Evolutionary conservation across 2,113 vertebrate genomes (phyloP), one percentile per base, ranked within the genome.

Genomic region (Mormoops blainvillei): DNA sequence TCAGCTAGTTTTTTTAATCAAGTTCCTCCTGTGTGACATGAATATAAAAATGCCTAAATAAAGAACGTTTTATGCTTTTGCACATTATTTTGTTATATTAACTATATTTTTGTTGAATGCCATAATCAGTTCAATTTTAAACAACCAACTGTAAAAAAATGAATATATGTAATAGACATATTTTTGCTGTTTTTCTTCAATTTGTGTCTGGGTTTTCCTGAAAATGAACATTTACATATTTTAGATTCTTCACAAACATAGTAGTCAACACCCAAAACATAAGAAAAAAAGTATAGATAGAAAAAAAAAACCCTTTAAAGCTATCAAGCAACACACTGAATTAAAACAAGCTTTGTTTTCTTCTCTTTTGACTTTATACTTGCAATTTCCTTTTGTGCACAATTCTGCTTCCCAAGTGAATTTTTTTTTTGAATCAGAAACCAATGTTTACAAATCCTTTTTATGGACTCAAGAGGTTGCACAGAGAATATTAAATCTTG

Each of bases 371-470:
- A n/a, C 19, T 74, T 80, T 45, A 73, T 3, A n/a, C 2, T 61
- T 74, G 28, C 67, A 65, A 16, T 80, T 93, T 89, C 2, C 70
- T 18, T 83, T 81, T 89, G 22, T 58, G 67, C 5, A 52, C 7
- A 92, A 20, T n/a, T 71, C 28, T 91, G 1, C 1, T 54, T 89
- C 22, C 28, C 10, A 31, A 13, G 5, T 83, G 7, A 41, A 85
- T 85, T 68, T 41, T 65, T 89, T 65, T 89, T 45, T 65, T 81
- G 14, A 89, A 85, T 61, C 13, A 61, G 48, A 95, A 91, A 20
- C 6, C n/a, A 94, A 28, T 58, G n/a, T 89, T 93, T 89, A 96
- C 36, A 94, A 33, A 13, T 82, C 13, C 7, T 54, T 97, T 97
- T 94, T 94, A 93, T 92, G 33, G 33, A 76, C 91, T 89, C 10